Percentiles rank a stretch among this genome's conserved stretches.
These are phyloP conservation scores for Sycobia sp. DNA, from an alignment of 1,140 invertebrate species.

Conservation along the genomic window DNA sequence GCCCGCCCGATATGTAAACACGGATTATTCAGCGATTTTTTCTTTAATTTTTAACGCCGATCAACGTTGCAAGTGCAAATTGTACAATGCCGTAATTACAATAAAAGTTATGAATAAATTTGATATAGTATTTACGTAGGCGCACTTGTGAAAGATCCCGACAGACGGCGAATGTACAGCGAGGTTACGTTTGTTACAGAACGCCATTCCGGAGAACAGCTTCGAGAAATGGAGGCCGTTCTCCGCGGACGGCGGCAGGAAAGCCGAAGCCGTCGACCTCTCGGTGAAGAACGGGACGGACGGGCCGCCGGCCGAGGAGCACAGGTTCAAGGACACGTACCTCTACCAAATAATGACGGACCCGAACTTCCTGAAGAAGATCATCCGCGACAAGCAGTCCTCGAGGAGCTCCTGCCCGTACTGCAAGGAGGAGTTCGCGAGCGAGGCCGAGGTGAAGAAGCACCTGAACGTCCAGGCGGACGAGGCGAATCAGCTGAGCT, in stretches of 20 bases:
- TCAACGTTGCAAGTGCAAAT: no score
- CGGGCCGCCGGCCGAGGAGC: not conserved
- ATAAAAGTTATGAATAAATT: no score
- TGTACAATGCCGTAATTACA: no score
- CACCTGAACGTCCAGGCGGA: constrained; percentile 46
- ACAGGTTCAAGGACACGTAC: constrained; percentile 46
- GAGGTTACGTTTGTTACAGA: no score
- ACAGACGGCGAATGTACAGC: no score
- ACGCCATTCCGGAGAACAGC: not conserved
- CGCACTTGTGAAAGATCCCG: no score
- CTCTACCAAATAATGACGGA: constrained; percentile 56
- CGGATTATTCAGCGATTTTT: not conserved
- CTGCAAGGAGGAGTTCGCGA: constrained; percentile 48
- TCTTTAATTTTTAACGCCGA: no score
- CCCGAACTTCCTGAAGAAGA: constrained; percentile 45
- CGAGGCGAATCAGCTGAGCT: constrained; percentile 42
- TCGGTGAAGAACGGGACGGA: constrained; percentile 19
- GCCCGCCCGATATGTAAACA: not conserved
- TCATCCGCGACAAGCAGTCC: constrained; percentile 22
- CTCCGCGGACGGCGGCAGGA: constrained; percentile 1
- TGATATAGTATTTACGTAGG: no score
- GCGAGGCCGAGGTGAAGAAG: constrained; percentile 38
- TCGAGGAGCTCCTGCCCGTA: constrained; percentile 42
- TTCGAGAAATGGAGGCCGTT: constrained; percentile 23
- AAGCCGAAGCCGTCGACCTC: constrained; percentile 35